Base-by-base conservation (phyloP, 2,888 invertebrate species). In the Nomada fabriciana region DNA sequence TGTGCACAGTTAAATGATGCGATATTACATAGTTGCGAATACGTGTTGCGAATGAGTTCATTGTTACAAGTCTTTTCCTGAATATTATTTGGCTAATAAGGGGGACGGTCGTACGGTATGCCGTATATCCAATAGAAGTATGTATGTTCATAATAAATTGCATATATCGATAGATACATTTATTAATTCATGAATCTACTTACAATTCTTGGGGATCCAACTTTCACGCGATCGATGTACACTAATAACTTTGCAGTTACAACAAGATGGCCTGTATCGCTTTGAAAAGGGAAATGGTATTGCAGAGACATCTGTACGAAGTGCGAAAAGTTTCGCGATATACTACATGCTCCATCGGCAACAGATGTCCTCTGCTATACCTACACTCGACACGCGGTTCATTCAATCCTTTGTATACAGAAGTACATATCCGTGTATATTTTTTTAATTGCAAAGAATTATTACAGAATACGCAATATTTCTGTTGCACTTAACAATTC, bases 291-390 rank as follows among this genome's bases (percentile, higher is more conserved):
- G n/a, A 84, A 75, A 70, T n/a, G 42, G 55, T 80, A 63, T 47
- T 20, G 42, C 50, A 70, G 80, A 65, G 84, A 42, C 84, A 84
- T 84, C 84, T 84, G 43, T 55, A 47, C 18, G 2, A n/a, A 2
- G 52, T n/a, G 7, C 23, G 15, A 55, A 50, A 55, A 29, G 47
- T 42, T 23, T 70, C 13, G 10, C 11, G 52, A 64, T 42, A 20
- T 50, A 15, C 23, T 18, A 13, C 18, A 47, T 13, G 25, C 23
- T 36, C 11, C 10, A 69, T 70, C 63, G 82, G 42, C 70, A 82
- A 69, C 2, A 11, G 2, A 4, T 15, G 2, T 5, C 1, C 0
- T 15, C 69, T 63, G 11, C 52, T 5, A 18, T 76, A 76, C 52
- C 82, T 61, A 82, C 69, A 1, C 15, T 11, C 18, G 20, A 5